Percentiles rank a stretch among this genome's conserved stretches.
Evolutionary conservation across 2,888 invertebrate genomes (phyloP).

Genomic region (Heteromyza rotundicornis): DNA sequence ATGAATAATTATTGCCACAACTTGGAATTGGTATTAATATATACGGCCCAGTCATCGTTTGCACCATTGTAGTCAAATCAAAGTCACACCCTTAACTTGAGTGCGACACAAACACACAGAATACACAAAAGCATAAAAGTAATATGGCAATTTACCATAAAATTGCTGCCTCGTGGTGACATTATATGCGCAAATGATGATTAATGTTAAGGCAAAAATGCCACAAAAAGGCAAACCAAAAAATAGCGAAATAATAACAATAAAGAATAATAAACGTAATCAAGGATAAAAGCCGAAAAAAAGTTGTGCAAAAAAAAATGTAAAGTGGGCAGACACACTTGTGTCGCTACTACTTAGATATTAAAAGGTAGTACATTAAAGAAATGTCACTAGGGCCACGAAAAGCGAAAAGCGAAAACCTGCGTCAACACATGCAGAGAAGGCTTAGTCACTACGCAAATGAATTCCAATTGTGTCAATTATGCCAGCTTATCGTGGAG

Average conservation of each 20-base stretch:
- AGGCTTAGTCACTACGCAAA: too few relatives aligned
- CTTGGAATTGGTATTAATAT: too few relatives aligned
- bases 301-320: too few relatives aligned
- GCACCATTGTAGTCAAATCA: not conserved
- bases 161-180: not conserved
- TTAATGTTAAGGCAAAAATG: not conserved
- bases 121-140: too few relatives aligned
- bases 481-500: conserved; percentile 43
- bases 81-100: conserved; percentile 2
- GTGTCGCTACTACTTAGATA: too few relatives aligned
- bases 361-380: too few relatives aligned
- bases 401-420: too few relatives aligned
- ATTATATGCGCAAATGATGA: not conserved
- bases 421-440: too few relatives aligned
- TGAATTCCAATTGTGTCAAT: conserved; percentile 54
- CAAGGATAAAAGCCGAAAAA: not conserved
- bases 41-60: too few relatives aligned
- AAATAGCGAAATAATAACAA: not conserved
- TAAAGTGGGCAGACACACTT: too few relatives aligned
- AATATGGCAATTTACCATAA: not conserved
- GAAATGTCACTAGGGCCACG: too few relatives aligned
- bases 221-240: not conserved
- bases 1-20: too few relatives aligned
- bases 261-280: not conserved
- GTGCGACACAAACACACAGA: not conserved